Percentiles rank a stretch among this genome's conserved stretches.
These are phyloP conservation scores for Papilio protenor DNA, from an alignment of 2,888 invertebrate genomes.

Conservation along the genomic window DNA sequence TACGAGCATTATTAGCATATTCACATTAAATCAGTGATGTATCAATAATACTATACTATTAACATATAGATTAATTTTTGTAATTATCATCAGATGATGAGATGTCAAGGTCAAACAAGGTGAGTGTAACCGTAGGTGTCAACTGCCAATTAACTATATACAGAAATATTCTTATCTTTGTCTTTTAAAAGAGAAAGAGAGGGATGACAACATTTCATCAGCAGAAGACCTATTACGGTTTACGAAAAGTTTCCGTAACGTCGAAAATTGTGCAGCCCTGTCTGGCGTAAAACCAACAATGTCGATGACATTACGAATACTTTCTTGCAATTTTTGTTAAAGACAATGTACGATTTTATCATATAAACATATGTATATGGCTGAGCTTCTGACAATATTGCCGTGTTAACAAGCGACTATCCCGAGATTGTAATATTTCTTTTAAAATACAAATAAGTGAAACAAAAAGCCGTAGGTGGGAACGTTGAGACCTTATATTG, in stretches of 20 bases:
- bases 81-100: slow-evolving; percentile 1
- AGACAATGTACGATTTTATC: neutral
- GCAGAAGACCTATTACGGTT: too few species aligned
- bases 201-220: too few species aligned
- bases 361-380: neutral
- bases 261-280: too few species aligned
- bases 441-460: slow-evolving; percentile 8
- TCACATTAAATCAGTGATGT: neutral
- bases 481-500: slow-evolving; percentile 25
- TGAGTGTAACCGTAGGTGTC: too few species aligned
- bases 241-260: too few species aligned
- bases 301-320: too few species aligned
- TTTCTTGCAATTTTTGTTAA: too few species aligned
- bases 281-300: too few species aligned
- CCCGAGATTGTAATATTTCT: slow-evolving; percentile 16
- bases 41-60: slow-evolving; percentile 39
- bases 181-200: too few species aligned
- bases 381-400: neutral
- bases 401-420: neutral
- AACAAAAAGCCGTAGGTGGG: slow-evolving; percentile 22
- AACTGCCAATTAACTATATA: too few species aligned
- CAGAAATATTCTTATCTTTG: too few species aligned
- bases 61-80: slow-evolving; percentile 42
- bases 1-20: neutral
- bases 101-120: slow-evolving; percentile 23